Evolutionary conservation across 2,113 vertebrate genomes (phyloP).

Genomic region (Megaceryle torquata): DNA sequence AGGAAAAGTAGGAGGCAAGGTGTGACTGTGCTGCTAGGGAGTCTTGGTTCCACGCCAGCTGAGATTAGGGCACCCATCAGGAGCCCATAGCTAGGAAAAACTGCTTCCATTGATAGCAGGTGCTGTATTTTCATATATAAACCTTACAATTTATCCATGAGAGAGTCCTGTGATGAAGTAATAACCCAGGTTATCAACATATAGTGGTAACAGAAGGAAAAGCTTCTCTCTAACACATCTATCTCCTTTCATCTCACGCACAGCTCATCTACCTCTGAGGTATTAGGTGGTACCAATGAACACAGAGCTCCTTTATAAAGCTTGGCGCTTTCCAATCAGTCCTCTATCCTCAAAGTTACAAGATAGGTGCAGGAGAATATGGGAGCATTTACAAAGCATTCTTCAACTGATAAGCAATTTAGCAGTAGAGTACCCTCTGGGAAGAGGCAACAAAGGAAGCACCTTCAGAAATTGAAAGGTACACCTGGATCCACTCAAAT

Average conservation of each 20-base stretch:
- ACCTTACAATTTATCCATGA: background rate
- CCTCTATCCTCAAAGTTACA: background rate
- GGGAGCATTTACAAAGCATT: background rate
- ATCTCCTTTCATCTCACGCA: background rate
- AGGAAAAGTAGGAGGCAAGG: background rate
- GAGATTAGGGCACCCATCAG: background rate
- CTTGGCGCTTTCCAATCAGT: background rate
- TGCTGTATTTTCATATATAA: background rate
- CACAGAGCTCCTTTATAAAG: background rate
- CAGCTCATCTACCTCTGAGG: background rate
- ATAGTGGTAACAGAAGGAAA: fast-evolving
- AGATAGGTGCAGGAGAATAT: background rate
- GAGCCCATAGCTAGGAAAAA: background rate
- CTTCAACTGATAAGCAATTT: background rate
- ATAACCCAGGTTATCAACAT: background rate
- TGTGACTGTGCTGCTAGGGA: background rate
- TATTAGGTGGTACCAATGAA: fast-evolving
- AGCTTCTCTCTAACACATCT: background rate
- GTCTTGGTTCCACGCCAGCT: background rate
- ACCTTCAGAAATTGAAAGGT: background rate
- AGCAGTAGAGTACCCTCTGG: background rate
- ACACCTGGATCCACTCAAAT: constrained; percentile 43
- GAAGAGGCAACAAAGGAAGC: background rate
- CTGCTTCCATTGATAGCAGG: background rate
- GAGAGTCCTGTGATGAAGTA: background rate